phyloP scores from a whole-genome alignment of 2,888 invertebrate genomes.

The Eucera pruinosa region DNA sequence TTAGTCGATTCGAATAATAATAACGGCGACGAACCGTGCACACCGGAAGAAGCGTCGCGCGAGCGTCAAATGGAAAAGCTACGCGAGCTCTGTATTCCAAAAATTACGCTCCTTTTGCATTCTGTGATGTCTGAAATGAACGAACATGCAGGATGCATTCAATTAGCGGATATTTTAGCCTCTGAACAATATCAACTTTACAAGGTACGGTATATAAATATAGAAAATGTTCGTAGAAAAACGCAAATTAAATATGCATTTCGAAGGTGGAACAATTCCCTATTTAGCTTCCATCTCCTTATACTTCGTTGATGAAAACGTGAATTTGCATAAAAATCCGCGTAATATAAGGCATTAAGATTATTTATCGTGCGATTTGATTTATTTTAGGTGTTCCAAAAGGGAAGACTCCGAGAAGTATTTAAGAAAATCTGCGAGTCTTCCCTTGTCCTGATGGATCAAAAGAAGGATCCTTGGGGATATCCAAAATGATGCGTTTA shows the following conservation, averaged over 20 bases:
- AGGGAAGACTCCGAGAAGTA: conserved; percentile 91
- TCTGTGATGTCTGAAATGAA: conserved; percentile 91
- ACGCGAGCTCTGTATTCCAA: conserved; percentile 93
- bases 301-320: no score
- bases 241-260: no score
- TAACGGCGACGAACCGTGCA: conserved; percentile 79
- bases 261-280: no score
- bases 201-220: no score
- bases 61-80: conserved; percentile 90
- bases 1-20: conserved; percentile 89
- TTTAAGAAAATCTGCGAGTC: conserved; percentile 92
- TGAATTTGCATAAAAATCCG: no score
- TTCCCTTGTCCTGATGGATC: conserved; percentile 90
- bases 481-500: conserved; percentile 82
- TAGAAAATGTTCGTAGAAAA: no score
- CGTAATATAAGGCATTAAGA: no score
- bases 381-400: conserved; percentile 86
- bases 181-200: conserved; percentile 92
- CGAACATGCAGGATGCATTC: conserved; percentile 90
- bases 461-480: conserved; percentile 93
- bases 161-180: conserved; percentile 92
- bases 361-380: no score
- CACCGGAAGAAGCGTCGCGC: conserved; percentile 86
- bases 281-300: no score
- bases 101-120: conserved; percentile 91